These are phyloP conservation scores for Diplodus puntazzo DNA, from an alignment of 2,797 vertebrate species.

Conservation along the genomic window DNA sequence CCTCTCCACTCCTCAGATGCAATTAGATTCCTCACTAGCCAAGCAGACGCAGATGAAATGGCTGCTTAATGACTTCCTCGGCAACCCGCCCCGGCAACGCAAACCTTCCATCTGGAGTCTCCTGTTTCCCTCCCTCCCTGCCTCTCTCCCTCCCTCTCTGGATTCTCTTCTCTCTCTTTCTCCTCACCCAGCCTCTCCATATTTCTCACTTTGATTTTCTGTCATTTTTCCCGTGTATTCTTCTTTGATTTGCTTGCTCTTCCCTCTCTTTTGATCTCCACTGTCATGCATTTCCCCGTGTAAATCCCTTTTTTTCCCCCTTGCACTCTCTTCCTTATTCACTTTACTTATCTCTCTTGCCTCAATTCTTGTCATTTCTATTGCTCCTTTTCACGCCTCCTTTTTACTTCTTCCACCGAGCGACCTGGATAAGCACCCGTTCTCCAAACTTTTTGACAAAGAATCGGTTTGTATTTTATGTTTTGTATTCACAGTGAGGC, in stretches of 20 bases:
- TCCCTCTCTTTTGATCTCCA: constrained; percentile 37
- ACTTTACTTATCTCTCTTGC: not conserved
- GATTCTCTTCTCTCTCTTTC: constrained; percentile 13
- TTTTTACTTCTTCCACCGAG: constrained; percentile 5
- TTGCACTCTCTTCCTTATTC: not conserved
- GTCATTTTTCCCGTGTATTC: constrained; percentile 36
- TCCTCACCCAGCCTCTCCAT: constrained; percentile 33
- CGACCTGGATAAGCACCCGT: constrained; percentile 7
- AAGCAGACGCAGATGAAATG: constrained; percentile 86
- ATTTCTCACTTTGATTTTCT: constrained; percentile 60
- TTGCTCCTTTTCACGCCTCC: not conserved
- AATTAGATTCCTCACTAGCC: constrained; percentile 84
- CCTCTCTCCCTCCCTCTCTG: constrained; percentile 18
- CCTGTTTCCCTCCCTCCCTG: constrained; percentile 63
- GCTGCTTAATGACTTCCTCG: constrained; percentile 86
- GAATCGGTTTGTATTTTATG: not conserved
- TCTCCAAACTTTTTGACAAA: not conserved
- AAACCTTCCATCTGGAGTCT: constrained; percentile 83
- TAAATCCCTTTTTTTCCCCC: not conserved
- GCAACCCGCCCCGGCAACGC: constrained; percentile 80
- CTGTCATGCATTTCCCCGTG: constrained; percentile 13
- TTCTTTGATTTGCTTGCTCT: constrained; percentile 35
- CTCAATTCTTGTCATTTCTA: not conserved
- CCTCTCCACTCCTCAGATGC: constrained; percentile 84
- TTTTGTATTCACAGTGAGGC: not conserved